Conservation (phyloP, 2,113 vertebrate genomes). For the Anser cygnoides region DNA sequence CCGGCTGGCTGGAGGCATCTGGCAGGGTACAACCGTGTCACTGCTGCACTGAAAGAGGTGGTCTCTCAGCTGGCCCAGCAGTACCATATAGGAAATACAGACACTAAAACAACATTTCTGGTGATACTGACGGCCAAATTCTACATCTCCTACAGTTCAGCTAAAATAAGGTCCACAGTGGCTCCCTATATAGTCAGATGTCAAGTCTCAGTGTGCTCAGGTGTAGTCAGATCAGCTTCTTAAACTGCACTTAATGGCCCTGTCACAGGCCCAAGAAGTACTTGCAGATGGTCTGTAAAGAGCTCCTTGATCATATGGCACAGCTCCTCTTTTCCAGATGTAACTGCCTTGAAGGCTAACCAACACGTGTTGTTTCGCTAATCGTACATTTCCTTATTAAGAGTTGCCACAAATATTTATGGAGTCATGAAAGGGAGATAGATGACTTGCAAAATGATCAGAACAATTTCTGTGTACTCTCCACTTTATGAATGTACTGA, state of each 20-base stretch:
- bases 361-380: background rate
- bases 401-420: slow-evolving; percentile 35
- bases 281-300: background rate
- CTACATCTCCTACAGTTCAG: background rate
- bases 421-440: slow-evolving; percentile 55
- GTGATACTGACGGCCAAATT: background rate
- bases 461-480: background rate
- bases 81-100: background rate
- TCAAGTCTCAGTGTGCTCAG: background rate
- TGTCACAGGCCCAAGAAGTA: background rate
- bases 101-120: background rate
- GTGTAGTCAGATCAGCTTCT: background rate
- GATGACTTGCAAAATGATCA: slow-evolving; percentile 12
- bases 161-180: background rate
- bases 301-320: background rate
- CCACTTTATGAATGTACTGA: background rate
- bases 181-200: accelerated
- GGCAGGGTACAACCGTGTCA: background rate
- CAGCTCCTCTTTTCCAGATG: slow-evolving; percentile 35
- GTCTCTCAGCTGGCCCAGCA: background rate
- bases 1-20: background rate
- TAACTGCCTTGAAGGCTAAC: slow-evolving; percentile 15
- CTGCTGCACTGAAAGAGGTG: background rate
- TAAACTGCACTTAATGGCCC: background rate
- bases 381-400: slow-evolving; percentile 64